Conservation (phyloP, 2,113 vertebrate species). For the Dicrurus megarhynchus region DNA sequence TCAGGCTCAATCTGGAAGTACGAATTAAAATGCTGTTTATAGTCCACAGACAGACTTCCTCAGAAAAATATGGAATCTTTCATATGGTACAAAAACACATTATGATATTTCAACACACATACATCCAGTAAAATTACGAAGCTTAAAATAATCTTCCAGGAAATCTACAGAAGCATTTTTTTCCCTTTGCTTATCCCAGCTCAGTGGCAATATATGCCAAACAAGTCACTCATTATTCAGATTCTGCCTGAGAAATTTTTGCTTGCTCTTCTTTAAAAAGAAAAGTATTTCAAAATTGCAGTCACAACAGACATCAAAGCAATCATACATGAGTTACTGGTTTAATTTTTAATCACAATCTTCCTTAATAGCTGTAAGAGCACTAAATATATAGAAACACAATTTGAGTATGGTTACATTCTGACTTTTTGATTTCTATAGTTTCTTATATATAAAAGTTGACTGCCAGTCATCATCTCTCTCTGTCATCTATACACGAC, state of each 20-base stretch:
- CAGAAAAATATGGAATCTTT: neutral
- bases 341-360: neutral
- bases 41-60: neutral
- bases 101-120: neutral
- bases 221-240: neutral
- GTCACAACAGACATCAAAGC: neutral
- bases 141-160: slow-evolving; percentile 1
- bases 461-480: neutral
- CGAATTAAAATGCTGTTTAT: neutral
- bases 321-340: neutral
- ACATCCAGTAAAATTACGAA: neutral
- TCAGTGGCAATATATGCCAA: neutral
- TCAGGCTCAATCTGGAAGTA: neutral
- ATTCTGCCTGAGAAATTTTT: neutral
- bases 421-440: neutral
- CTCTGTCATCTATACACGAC: neutral
- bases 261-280: neutral
- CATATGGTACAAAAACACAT: neutral
- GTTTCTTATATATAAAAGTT: neutral
- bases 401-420: neutral
- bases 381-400: neutral
- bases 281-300: neutral
- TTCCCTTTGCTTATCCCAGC: neutral
- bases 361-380: neutral
- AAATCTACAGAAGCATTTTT: neutral